Percentiles rank a stretch among this genome's conserved stretches.
Conservation (phyloP, 1,140 invertebrate species). For the Eufriesea mexicana region DNA sequence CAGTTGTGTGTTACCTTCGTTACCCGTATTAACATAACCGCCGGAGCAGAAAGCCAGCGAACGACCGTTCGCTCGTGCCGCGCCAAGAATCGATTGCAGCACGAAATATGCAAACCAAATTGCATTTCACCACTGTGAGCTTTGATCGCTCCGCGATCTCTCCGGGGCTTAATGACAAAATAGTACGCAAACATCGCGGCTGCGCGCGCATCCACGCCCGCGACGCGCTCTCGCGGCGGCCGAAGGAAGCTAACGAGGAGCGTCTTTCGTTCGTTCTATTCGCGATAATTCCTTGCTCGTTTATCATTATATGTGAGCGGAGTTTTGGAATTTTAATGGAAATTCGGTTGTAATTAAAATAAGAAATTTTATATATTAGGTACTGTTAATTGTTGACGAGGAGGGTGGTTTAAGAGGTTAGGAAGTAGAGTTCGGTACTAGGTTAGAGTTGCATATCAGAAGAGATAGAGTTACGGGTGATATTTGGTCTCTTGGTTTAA, state of each 20-base stretch:
- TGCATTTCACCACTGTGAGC: conserved; percentile 65
- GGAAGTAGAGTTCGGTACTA: too few relatives aligned
- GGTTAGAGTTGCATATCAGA: too few relatives aligned
- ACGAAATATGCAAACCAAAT: conserved; percentile 79
- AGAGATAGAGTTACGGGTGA: too few relatives aligned
- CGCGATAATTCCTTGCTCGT: background rate
- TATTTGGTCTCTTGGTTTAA: too few relatives aligned
- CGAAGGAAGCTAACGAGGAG: background rate
- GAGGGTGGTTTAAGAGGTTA: too few relatives aligned
- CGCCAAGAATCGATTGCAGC: conserved; percentile 73
- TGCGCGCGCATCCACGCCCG: background rate
- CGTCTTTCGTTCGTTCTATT: background rate
- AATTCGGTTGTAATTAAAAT: too few relatives aligned
- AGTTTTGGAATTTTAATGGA: too few relatives aligned
- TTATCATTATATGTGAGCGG: too few relatives aligned
- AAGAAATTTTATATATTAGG: too few relatives aligned
- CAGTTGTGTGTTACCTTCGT: conserved; percentile 63
- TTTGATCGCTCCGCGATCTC: conserved; percentile 47
- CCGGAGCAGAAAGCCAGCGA: conserved; percentile 67
- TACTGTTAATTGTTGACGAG: too few relatives aligned
- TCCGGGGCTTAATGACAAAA: conserved; percentile 40
- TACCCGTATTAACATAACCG: conserved; percentile 69
- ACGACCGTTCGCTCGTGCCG: conserved; percentile 60
- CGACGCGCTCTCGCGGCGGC: background rate
- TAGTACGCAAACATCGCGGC: conserved; percentile 35